These are phyloP conservation scores for Anorthoa munda DNA, from an alignment of 2,888 invertebrate species.

Conservation along the genomic window DNA sequence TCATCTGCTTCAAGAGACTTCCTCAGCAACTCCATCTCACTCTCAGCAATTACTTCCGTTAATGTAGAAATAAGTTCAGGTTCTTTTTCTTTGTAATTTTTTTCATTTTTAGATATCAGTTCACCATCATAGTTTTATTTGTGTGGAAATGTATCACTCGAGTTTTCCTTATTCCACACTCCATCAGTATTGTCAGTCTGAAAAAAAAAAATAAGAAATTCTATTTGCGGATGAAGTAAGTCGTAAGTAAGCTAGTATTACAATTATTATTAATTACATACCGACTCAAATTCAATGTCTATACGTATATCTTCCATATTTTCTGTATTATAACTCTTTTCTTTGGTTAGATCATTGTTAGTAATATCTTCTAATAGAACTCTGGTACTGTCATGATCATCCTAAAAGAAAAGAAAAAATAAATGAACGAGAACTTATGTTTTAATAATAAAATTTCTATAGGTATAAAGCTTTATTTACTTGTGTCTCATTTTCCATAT, in stretches of 20 bases:
- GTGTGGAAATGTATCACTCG: background rate
- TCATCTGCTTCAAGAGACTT: slow-evolving; percentile 11
- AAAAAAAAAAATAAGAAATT: background rate
- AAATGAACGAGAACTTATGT: slow-evolving; percentile 1
- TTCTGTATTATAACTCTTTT: slow-evolving; percentile 6
- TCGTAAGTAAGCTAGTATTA: slow-evolving; percentile 7
- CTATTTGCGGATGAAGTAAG: slow-evolving; percentile 8
- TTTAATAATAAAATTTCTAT: background rate
- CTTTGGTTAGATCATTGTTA: slow-evolving; percentile 5
- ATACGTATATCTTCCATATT: slow-evolving; percentile 6
- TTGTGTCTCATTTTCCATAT: slow-evolving; percentile 7
- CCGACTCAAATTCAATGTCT: slow-evolving; percentile 15
- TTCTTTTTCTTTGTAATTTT: background rate
- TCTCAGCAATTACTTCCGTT: slow-evolving; percentile 16
- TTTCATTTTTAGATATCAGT: slow-evolving; percentile 1
- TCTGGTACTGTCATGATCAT: background rate
- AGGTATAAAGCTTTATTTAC: slow-evolving; percentile 11
- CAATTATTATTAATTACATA: slow-evolving; percentile 9
- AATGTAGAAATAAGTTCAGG: slow-evolving; percentile 14
- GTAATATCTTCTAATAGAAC: slow-evolving; percentile 11
- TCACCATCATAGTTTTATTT: slow-evolving; percentile 2
- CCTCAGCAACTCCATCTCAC: slow-evolving; percentile 11
- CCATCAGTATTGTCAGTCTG: background rate
- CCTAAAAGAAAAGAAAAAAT: background rate
- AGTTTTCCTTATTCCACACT: slow-evolving; percentile 11